Evolutionary conservation across 1,140 invertebrate species (phyloP).

Genomic region (Choristoneura fumiferana): DNA sequence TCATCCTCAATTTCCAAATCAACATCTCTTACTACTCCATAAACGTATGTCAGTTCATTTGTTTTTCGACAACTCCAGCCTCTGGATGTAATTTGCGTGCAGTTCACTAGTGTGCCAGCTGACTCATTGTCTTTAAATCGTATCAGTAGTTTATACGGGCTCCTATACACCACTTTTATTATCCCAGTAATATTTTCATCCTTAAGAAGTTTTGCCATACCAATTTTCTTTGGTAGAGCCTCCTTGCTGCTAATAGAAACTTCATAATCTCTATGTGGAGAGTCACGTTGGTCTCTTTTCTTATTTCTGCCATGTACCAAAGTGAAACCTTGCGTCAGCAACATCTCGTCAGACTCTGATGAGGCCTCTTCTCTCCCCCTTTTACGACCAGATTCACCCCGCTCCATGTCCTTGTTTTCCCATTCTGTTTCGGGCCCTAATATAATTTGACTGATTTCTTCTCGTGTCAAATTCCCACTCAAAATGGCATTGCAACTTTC

Average conservation of each 20-base stretch:
- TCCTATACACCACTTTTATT: neutral
- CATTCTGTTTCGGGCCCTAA: too few relatives aligned
- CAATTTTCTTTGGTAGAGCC: slow-evolving; percentile 10
- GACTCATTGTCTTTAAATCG: slow-evolving; percentile 4
- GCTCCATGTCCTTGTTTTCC: too few relatives aligned
- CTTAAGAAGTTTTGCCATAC: neutral
- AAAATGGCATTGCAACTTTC: too few relatives aligned
- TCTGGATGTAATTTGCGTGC: neutral
- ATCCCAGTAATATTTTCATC: neutral
- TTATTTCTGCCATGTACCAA: too few relatives aligned
- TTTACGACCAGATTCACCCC: too few relatives aligned
- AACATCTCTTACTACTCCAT: slow-evolving; percentile 4
- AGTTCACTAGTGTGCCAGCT: neutral
- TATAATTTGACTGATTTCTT: too few relatives aligned
- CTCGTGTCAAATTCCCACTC: too few relatives aligned
- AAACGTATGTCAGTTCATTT: neutral
- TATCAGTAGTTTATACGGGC: slow-evolving; percentile 1
- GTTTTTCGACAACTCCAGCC: neutral
- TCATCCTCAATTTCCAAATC: slow-evolving; percentile 13
- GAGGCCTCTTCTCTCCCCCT: too few relatives aligned
- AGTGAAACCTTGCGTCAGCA: too few relatives aligned
- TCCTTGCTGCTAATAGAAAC: neutral
- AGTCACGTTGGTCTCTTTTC: too few relatives aligned
- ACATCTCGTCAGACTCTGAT: too few relatives aligned
- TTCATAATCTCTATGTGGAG: too few relatives aligned